Evolutionary conservation across 2,113 vertebrate species (phyloP).

Genomic region (Meleagris gallopavo): DNA sequence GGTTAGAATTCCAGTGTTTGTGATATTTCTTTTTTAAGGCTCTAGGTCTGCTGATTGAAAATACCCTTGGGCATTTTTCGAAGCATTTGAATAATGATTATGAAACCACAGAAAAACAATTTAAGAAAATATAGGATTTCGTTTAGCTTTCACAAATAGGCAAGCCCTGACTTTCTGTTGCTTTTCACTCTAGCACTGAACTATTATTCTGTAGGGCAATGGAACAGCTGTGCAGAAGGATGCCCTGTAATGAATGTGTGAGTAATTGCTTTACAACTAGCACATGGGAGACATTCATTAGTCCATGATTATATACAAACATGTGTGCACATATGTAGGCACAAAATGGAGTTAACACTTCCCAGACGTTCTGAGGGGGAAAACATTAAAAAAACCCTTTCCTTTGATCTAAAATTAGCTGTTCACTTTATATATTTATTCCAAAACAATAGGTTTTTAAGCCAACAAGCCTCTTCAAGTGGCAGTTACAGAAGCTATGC

Average conservation of each 20-base stretch:
- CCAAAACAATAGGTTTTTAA: not conserved
- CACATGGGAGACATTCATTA: conserved; percentile 47
- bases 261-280: conserved; percentile 30
- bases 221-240: conserved; percentile 14
- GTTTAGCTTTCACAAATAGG: not conserved
- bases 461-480: not conserved
- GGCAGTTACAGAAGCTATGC: not conserved
- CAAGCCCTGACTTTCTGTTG: not conserved
- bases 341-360: conserved; percentile 1
- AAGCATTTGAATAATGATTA: not conserved
- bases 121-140: not conserved
- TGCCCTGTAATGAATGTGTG: not conserved
- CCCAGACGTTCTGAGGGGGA: not conserved
- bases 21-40: not conserved
- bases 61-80: not conserved
- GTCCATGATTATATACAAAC: not conserved
- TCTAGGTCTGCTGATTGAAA: not conserved
- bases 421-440: not conserved
- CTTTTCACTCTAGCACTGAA: not conserved
- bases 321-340: not conserved
- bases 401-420: conserved; percentile 8
- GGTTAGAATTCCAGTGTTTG: not conserved
- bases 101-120: not conserved
- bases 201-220: not conserved
- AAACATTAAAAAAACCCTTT: not conserved